Conservation (phyloP, 2,797 vertebrate species). For the Oreochromis mossambicus region DNA sequence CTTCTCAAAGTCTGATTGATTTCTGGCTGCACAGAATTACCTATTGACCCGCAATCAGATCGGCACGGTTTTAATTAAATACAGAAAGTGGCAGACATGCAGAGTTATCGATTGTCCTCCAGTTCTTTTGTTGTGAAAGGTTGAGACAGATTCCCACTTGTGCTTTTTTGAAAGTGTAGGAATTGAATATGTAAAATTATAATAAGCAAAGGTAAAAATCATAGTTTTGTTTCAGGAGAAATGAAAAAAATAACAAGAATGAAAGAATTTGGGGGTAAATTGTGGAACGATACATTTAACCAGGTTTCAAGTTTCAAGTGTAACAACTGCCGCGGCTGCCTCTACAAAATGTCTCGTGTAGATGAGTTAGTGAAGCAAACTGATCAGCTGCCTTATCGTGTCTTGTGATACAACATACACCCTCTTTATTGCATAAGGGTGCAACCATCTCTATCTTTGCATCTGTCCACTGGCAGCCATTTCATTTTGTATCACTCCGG, state of each 20-base stretch:
- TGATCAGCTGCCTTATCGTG: not conserved
- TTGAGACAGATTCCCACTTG: not conserved
- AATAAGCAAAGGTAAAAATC: not conserved
- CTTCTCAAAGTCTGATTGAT: not conserved
- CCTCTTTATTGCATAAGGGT: not conserved
- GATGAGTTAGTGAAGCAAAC: not conserved
- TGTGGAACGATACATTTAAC: not conserved
- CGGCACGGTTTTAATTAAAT: not conserved
- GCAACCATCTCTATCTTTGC: accelerated
- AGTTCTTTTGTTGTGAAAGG: not conserved
- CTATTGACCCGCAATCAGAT: not conserved
- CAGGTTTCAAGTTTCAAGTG: not conserved
- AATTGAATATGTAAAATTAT: not conserved
- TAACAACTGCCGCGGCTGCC: accelerated
- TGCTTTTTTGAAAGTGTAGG: not conserved
- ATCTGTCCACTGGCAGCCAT: not conserved
- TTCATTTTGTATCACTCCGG: not conserved
- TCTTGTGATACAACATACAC: not conserved
- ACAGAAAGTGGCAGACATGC: not conserved
- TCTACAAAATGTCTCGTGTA: accelerated
- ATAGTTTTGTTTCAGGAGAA: not conserved
- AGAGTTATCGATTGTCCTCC: not conserved
- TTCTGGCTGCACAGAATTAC: not conserved
- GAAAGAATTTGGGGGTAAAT: not conserved
- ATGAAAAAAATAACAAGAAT: not conserved